A percentile compares a stretch with the other conserved stretches of the same genome.
Conservation (phyloP, 2,888 invertebrate genomes). For the Epinotia brunnichana region DNA sequence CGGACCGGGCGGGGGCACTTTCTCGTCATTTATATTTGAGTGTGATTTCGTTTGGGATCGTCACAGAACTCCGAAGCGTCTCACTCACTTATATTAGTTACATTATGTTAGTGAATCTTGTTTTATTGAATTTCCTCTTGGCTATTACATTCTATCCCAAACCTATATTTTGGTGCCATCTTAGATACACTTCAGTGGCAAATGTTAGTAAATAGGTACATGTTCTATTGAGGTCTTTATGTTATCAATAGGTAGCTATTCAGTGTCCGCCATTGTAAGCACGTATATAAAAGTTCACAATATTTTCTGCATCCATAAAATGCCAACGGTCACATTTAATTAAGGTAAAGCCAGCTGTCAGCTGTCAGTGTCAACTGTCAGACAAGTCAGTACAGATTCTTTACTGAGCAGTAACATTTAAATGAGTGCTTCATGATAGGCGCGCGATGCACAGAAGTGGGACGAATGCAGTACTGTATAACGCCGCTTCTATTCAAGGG, state of each 20-base stretch:
- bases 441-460: too few species aligned
- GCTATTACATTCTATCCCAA: slow-evolving; percentile 72
- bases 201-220: not conserved
- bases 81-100: slow-evolving; percentile 75
- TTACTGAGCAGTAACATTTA: too few species aligned
- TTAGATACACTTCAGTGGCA: not conserved
- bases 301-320: too few species aligned
- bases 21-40: slow-evolving; percentile 81
- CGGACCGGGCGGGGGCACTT: slow-evolving; percentile 62
- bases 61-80: slow-evolving; percentile 66
- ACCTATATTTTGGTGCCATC: not conserved
- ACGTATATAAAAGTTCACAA: too few species aligned
- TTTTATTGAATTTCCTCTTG: slow-evolving; percentile 73
- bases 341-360: too few species aligned
- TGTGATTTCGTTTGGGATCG: slow-evolving; percentile 79
- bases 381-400: too few species aligned
- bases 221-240: not conserved
- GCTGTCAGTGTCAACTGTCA: too few species aligned
- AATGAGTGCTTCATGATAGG: too few species aligned
- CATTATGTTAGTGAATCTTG: slow-evolving; percentile 73
- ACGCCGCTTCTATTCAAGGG: too few species aligned
- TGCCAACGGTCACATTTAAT: too few species aligned
- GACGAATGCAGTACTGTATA: too few species aligned
- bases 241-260: not conserved
- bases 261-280: too few species aligned